Evolutionary conservation across 2,797 vertebrate species (phyloP).

Genomic region (Peromyscus attwateri): DNA sequence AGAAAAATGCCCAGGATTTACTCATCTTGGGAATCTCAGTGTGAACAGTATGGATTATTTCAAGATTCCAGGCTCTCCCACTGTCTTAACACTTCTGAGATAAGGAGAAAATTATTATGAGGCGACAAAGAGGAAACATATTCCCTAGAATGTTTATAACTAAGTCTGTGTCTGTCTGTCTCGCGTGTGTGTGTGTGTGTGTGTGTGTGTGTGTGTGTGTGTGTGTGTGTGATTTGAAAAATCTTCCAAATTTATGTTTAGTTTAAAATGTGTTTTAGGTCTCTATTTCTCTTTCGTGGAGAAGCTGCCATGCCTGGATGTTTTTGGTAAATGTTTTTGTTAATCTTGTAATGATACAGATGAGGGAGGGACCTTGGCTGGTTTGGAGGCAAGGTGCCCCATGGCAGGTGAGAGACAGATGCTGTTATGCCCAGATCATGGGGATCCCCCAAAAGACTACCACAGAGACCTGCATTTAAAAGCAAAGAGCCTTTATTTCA

Average conservation of each 20-base stretch:
- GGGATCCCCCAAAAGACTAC: too few relatives aligned
- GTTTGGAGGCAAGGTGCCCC: too few relatives aligned
- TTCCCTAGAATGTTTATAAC: neutral
- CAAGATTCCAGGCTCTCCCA: neutral
- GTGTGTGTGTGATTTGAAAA: neutral
- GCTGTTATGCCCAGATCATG: too few relatives aligned
- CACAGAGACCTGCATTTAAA: too few relatives aligned
- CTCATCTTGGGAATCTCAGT: neutral
- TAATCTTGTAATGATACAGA: neutral
- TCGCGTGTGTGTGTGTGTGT: neutral
- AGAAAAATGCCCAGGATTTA: neutral
- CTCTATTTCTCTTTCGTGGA: neutral
- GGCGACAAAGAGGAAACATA: neutral
- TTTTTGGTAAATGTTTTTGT: neutral
- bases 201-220: too few relatives aligned
- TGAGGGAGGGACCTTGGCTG: too few relatives aligned
- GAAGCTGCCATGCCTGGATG: neutral
- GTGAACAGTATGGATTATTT: neutral
- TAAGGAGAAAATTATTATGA: neutral
- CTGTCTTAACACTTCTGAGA: neutral
- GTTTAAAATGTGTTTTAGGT: neutral
- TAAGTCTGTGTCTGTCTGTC: neutral
- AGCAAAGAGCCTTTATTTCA: too few relatives aligned
- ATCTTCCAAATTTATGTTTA: neutral
- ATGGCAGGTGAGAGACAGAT: too few relatives aligned